A percentile compares a stretch with the other conserved stretches of the same genome.
Evolutionary conservation across 2,888 invertebrate species (phyloP).

Genomic region (Troglohyphantes excavatus): DNA sequence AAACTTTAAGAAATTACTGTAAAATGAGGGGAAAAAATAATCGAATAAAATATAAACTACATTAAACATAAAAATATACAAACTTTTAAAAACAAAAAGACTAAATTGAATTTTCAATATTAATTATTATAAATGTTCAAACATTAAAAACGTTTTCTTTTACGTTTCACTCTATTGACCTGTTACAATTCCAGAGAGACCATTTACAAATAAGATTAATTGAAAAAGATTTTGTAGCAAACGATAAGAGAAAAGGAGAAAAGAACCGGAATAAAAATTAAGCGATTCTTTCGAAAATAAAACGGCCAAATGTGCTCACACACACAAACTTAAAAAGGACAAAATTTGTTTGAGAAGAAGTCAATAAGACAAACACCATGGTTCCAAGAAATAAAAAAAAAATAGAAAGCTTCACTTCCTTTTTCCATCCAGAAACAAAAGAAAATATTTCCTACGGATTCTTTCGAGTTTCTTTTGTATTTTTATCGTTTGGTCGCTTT

Average conservation of each 20-base stretch:
- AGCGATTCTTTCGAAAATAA: neutral
- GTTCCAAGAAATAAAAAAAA: neutral
- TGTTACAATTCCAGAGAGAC: neutral
- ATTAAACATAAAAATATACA: too few species aligned
- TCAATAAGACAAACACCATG: neutral
- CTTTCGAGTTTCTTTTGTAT: constrained; percentile 2
- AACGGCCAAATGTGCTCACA: constrained; percentile 2
- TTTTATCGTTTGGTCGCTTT: neutral
- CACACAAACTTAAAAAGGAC: constrained; percentile 11
- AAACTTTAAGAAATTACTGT: too few species aligned
- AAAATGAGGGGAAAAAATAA: too few species aligned
- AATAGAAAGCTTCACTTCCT: constrained; percentile 1
- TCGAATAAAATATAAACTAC: too few species aligned
- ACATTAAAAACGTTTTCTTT: neutral
- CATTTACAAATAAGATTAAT: too few species aligned
- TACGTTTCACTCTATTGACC: neutral
- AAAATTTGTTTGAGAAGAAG: neutral
- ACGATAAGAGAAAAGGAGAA: neutral
- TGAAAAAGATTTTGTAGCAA: too few species aligned
- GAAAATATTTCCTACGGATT: constrained; percentile 14
- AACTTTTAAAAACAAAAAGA: too few species aligned
- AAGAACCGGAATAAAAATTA: constrained; percentile 1
- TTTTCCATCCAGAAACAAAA: constrained; percentile 12
- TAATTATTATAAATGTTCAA: neutral
- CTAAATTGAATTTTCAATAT: too few species aligned